These are phyloP conservation scores for Diadophis punctatus DNA, from an alignment of 2,113 vertebrate genomes.

Conservation along the genomic window DNA sequence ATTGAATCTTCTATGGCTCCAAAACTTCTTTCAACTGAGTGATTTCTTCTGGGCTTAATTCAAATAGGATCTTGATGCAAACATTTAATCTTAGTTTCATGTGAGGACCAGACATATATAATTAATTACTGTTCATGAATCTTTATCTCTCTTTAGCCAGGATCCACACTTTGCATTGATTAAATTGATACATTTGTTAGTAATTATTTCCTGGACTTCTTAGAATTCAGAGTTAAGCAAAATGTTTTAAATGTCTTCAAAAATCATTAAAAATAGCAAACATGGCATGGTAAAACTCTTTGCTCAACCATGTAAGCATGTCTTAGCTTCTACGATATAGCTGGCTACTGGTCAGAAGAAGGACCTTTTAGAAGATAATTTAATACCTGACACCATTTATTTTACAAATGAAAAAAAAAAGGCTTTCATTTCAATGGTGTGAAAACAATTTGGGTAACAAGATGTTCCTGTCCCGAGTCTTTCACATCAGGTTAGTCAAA, in stretches of 20 bases:
- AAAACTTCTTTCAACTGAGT: neutral
- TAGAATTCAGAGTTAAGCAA: neutral
- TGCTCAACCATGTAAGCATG: neutral
- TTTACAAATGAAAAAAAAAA: neutral
- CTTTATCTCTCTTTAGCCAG: neutral
- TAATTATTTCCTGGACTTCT: neutral
- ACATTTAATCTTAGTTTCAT: neutral
- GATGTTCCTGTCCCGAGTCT: neutral
- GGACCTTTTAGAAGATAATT: neutral
- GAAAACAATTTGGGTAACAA: neutral
- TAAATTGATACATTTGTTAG: neutral
- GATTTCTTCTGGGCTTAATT: neutral
- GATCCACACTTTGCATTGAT: neutral
- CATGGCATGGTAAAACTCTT: neutral
- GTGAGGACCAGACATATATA: neutral
- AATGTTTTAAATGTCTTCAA: neutral
- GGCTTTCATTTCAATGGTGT: neutral
- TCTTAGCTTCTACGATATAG: neutral
- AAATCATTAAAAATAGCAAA: neutral
- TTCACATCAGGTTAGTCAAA: neutral
- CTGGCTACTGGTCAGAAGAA: neutral
- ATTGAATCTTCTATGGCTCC: neutral
- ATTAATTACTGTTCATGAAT: neutral
- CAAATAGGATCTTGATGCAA: neutral
- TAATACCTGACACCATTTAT: neutral